Conservation (phyloP, 2,888 invertebrate species). For the Dasypogon diadema region DNA sequence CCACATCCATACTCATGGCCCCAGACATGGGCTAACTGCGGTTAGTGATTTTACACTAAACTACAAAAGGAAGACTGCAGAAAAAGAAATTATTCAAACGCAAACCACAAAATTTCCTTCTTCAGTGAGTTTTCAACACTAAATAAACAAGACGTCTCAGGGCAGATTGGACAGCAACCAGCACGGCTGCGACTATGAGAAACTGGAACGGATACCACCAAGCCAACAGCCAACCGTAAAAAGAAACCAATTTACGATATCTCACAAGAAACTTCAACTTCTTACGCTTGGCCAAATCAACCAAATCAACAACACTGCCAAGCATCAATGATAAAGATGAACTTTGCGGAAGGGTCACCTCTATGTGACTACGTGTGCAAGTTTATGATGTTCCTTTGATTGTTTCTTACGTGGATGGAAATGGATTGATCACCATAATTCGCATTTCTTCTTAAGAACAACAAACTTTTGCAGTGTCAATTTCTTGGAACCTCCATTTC, state of each 20-base stretch:
- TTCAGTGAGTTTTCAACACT: constrained; percentile 32
- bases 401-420: constrained; percentile 4
- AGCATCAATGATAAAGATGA: background rate
- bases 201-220: constrained; percentile 13
- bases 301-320: constrained; percentile 6
- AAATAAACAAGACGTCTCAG: constrained; percentile 40
- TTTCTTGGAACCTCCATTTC: constrained; percentile 31
- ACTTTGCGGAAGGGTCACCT: background rate
- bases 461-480: constrained; percentile 18
- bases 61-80: background rate
- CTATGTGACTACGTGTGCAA: constrained; percentile 7
- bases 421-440: constrained; percentile 47
- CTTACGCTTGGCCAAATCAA: background rate
- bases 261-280: constrained; percentile 15
- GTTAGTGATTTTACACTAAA: constrained; percentile 17
- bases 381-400: background rate
- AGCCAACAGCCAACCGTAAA: background rate
- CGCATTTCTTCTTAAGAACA: constrained; percentile 17
- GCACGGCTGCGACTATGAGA: background rate
- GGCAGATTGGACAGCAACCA: background rate
- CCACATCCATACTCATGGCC: background rate
- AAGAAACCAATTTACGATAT: constrained; percentile 28
- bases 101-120: constrained; percentile 39
- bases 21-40: constrained; percentile 28
- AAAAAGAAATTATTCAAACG: constrained; percentile 39